Percentiles rank a stretch among this genome's conserved stretches.
Evolutionary conservation across 1,140 invertebrate species (phyloP).

Genomic region (Drosophila hydei): DNA sequence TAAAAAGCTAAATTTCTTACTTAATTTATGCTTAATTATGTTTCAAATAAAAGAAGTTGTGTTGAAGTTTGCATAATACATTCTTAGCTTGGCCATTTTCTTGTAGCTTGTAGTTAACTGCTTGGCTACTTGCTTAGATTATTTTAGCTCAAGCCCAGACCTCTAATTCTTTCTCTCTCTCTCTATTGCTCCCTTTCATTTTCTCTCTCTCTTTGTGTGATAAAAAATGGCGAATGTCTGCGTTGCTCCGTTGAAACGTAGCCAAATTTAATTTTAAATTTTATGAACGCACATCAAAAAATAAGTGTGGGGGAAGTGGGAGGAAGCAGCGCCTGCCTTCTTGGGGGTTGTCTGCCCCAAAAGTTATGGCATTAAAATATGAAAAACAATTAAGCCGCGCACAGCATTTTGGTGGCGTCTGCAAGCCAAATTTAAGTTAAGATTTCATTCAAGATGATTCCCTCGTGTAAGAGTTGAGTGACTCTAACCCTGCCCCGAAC

Average conservation of each 20-base stretch:
- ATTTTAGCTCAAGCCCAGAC: slow-evolving; percentile 15
- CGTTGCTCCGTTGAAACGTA: slow-evolving; percentile 44
- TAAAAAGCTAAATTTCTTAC: not conserved
- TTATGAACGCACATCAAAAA: slow-evolving; percentile 78
- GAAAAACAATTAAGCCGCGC: slow-evolving; percentile 74
- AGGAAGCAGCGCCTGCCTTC: not conserved
- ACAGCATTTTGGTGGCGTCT: slow-evolving; percentile 41
- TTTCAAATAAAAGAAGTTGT: slow-evolving; percentile 8
- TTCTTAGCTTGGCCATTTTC: slow-evolving; percentile 30
- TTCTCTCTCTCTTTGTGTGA: slow-evolving; percentile 4
- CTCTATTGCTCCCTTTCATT: slow-evolving; percentile 9
- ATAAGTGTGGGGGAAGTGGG: slow-evolving; percentile 24
- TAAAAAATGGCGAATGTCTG: slow-evolving; percentile 75
- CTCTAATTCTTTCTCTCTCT: slow-evolving; percentile 1
- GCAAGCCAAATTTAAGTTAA: too few species aligned
- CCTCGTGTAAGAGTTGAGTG: not conserved
- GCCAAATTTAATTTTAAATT: slow-evolving; percentile 78
- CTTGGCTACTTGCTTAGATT: slow-evolving; percentile 33
- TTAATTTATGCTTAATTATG: slow-evolving; percentile 16
- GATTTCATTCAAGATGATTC: too few species aligned
- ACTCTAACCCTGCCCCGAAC: slow-evolving; percentile 45
- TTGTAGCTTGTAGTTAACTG: slow-evolving; percentile 21
- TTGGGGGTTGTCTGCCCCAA: slow-evolving; percentile 39
- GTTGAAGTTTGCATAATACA: slow-evolving; percentile 23
- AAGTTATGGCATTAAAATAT: slow-evolving; percentile 76